Base-by-base conservation (phyloP, 2,113 vertebrate species). In the Heteronetta atricapilla region DNA sequence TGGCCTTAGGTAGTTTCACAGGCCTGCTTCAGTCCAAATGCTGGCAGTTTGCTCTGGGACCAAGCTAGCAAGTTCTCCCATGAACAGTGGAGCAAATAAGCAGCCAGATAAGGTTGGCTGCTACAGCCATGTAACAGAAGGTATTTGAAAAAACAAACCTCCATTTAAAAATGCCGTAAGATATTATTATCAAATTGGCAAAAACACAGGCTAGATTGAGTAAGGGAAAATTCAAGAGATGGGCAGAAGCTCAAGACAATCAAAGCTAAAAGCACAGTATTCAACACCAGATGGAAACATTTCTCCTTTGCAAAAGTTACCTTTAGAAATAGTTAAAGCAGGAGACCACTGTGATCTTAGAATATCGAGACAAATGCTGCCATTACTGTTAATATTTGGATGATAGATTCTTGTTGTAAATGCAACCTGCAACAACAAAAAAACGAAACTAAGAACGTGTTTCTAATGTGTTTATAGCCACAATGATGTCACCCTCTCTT, bases 371-470 rank as follows among this genome's bases (percentile, higher is more conserved):
- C 99, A 99, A 99, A 99, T 99, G 99, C 99, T 99, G 98, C 99
- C 99, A 94, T 99, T 99, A 98, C 99, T 99, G 99, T 99, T 99
- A 97, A 99, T 99, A 98, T 99, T 99, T 98, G 99, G 99, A 98
- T 99, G 99, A 98, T 99, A 99, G 97, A 99, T 99, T 99, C 99
- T 99, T 97, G 99, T 99, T 94, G 99, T 99, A 99, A 99, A 99
- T 96, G 99, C 99, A 98, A 99, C 99, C 99, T 99, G 97, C 60
- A 95, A 97, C 44, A 85, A 80, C 20, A 48, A 48, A 46, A 64
- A 82, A 92, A 75, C 3, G 13, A 52, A 26, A 52, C 50, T 13
- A 52, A 25, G 25, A 55, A 21, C 23, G 23, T 31, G 16, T 77
- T 87, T 89, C 1, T 2, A 38, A 38, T 10, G 38, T 38, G 31